phyloP scores from a whole-genome alignment of 2,113 vertebrate species.

The Podarcis muralis region DNA sequence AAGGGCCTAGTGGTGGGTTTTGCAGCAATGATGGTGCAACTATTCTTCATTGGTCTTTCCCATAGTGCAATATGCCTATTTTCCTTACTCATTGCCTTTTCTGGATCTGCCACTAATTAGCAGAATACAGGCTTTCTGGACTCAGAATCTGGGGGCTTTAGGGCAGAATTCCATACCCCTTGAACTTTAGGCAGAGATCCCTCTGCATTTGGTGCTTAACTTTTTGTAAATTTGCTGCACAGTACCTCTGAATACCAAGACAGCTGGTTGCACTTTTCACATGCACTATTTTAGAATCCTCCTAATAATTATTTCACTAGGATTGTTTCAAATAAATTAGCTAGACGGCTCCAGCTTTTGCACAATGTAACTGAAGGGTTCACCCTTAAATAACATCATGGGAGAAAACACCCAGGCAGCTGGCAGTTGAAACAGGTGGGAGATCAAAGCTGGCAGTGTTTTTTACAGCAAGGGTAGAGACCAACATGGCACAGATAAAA shows the following conservation, averaged over 20 bases:
- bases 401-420: background rate
- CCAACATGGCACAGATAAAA: slow-evolving; percentile 6
- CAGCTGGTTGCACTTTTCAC: background rate
- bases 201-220: background rate
- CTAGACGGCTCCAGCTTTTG: background rate
- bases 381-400: background rate
- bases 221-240: background rate
- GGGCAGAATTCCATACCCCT: background rate
- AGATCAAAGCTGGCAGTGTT: slow-evolving; percentile 20
- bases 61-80: background rate
- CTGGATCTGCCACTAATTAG: background rate
- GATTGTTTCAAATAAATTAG: background rate
- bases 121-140: background rate
- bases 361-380: background rate
- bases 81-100: background rate
- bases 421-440: slow-evolving; percentile 3
- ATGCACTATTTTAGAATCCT: background rate
- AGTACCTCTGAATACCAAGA: background rate
- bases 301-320: background rate
- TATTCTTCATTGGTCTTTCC: background rate
- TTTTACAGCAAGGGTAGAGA: background rate
- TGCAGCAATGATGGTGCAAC: background rate
- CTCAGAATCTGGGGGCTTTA: background rate
- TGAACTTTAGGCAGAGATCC: background rate
- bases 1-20: background rate